Base-by-base conservation (phyloP, 2,113 vertebrate genomes). In the Pedetes capensis region DNA sequence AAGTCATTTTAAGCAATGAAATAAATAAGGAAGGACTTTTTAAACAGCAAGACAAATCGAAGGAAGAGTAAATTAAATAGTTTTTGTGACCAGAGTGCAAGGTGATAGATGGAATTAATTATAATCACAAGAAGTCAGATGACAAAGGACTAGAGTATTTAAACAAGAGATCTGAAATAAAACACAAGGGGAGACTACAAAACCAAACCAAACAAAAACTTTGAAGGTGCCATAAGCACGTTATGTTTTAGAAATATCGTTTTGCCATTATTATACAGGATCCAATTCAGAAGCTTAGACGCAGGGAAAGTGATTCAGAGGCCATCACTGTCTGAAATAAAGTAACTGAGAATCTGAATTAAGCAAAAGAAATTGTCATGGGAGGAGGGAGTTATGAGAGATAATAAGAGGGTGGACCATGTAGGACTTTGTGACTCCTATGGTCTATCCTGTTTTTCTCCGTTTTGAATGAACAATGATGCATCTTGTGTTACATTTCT, bases 261-360 rank as follows among this genome's bases (percentile, higher is more conserved):
- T 79, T 55, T 85, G 63, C 6, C 5, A 29, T 87, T 7, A 79
- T 18, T 37, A 49, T 44, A 66, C 16, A 39, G 8, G 22, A 75
- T 80, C 29, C 4, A 39, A 37, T 32, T 59, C 16, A 93, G 42
- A 80, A 42, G 8, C 29, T 68, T 55, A 90, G 37, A 94, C 3
- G 75, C 12, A 84, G 27, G 17, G 4, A 59, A 5, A 32, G 0
- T 61, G 47, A 87, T 68, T 71, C 64, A 9, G n/a, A 86, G 47
- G 22, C 37, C 53, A 84, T 8, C n/a, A 51, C 42, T 69, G 85
- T 72, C 23, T 69, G 14, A 25, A 81, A 78, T 42, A 93, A 81
- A 68, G 68, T 53, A 66, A 93, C 51, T 44, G 34, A 16, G 49
- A 68, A 91, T 86, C 8, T 80, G 20, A 86, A 47, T 47, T 93